phyloP scores from a whole-genome alignment of 35 echinoderm and acorn worm species.

The Ophiothrix spiculata region DNA sequence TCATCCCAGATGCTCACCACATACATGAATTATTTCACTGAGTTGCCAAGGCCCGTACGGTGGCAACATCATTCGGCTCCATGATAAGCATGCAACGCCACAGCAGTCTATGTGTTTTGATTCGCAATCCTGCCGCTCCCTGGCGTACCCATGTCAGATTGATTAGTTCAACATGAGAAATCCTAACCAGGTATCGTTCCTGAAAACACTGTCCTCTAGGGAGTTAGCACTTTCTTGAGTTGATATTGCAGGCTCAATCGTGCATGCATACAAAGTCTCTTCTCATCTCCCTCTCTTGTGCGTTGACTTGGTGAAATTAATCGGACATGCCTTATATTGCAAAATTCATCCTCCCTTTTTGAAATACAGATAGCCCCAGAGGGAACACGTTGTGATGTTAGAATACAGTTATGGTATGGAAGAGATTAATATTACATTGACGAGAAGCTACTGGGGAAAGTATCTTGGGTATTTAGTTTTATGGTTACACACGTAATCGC shows the following conservation, averaged over 20 bases:
- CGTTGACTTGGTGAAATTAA: background rate
- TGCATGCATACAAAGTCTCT: background rate
- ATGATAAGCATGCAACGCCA: slow-evolving; percentile 2
- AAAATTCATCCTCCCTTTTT: background rate
- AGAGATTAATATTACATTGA: too few relatives aligned
- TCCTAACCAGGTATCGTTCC: slow-evolving; percentile 25
- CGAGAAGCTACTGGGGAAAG: too few relatives aligned
- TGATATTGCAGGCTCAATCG: background rate
- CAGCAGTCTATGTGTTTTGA: slow-evolving; percentile 41
- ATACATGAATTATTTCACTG: too few relatives aligned
- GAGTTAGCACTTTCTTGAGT: background rate
- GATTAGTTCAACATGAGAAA: slow-evolving; percentile 23
- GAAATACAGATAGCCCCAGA: background rate
- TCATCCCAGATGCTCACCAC: too few relatives aligned
- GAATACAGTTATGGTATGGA: too few relatives aligned
- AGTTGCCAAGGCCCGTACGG: background rate
- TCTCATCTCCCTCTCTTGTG: background rate
- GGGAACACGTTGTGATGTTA: too few relatives aligned
- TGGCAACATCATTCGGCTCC: background rate
- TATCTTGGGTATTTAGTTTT: too few relatives aligned
- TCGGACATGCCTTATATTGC: background rate
- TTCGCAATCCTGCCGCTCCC: slow-evolving; percentile 31
- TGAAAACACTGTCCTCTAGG: slow-evolving; percentile 15
- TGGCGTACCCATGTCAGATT: slow-evolving; percentile 32
- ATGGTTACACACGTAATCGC: too few relatives aligned